Conservation (phyloP, 1,140 invertebrate genomes). For the Teleopsis dalmanni region DNA sequence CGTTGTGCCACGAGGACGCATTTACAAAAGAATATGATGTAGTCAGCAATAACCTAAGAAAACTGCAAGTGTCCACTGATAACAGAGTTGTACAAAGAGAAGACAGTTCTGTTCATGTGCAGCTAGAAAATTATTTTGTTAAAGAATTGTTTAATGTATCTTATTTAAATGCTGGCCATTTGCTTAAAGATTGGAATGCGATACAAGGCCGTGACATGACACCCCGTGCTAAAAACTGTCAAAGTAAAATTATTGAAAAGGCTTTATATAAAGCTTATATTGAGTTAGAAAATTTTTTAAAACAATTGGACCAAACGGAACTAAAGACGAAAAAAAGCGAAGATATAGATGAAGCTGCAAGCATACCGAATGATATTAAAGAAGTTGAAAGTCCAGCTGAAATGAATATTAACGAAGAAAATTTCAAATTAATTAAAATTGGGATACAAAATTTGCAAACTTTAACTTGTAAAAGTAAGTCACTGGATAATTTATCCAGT, state of each 20-base stretch:
- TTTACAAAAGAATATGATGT: constrained; percentile 10
- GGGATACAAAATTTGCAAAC: too few species aligned
- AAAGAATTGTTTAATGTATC: constrained; percentile 21
- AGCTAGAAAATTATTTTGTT: constrained; percentile 28
- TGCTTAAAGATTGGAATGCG: constrained; percentile 27
- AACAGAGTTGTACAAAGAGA: constrained; percentile 8
- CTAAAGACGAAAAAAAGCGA: not conserved
- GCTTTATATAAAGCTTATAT: not conserved
- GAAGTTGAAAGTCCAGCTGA: too few species aligned
- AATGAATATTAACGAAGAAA: too few species aligned
- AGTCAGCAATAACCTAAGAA: constrained; percentile 8
- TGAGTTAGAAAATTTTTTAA: constrained; percentile 1
- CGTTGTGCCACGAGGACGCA: not conserved
- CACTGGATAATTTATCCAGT: too few species aligned
- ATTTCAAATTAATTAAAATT: too few species aligned
- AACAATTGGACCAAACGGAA: not conserved
- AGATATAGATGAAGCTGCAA: not conserved
- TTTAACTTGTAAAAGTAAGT: too few species aligned
- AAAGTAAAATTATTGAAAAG: not conserved
- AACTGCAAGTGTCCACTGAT: constrained; percentile 3
- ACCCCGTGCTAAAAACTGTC: constrained; percentile 13
- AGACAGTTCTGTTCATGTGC: not conserved
- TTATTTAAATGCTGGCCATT: constrained; percentile 19
- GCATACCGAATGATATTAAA: not conserved
- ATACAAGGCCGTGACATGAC: constrained; percentile 33